Percentiles rank a stretch among this genome's conserved stretches.
These are phyloP conservation scores for Erythrocebus patas DNA, from an alignment of 2,113 vertebrate genomes.

Conservation along the genomic window DNA sequence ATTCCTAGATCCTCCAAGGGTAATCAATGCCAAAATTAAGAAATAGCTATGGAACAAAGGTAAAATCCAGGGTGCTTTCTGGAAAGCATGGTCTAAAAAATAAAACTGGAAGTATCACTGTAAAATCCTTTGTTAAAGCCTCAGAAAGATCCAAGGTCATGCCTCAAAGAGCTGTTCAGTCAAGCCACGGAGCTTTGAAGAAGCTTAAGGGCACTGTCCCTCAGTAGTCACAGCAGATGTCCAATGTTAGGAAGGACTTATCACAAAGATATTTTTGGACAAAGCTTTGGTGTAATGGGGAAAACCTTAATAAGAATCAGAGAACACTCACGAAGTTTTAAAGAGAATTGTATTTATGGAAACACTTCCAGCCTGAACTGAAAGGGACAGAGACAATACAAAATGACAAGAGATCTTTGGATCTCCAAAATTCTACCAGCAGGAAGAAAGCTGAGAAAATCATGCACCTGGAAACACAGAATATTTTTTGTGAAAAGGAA, in stretches of 20 bases:
- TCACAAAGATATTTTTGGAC: background rate
- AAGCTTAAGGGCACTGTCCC: background rate
- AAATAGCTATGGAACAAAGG: background rate
- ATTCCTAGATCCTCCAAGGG: background rate
- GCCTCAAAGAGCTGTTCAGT: background rate
- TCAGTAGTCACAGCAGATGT: background rate
- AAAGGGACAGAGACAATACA: background rate
- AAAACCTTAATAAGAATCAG: slow-evolving; percentile 15
- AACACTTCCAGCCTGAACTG: background rate
- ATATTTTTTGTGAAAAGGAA: background rate
- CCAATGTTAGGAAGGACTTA: background rate
- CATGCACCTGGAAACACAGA: background rate
- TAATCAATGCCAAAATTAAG: slow-evolving; percentile 14
- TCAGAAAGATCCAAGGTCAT: background rate
- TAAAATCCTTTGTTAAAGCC: background rate
- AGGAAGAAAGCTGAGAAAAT: background rate
- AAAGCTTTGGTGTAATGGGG: background rate
- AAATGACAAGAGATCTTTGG: background rate
- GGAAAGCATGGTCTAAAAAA: background rate
- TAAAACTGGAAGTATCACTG: background rate
- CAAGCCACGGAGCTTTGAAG: background rate
- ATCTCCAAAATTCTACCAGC: background rate
- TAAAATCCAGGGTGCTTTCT: background rate
- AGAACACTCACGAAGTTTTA: background rate
- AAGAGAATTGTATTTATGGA: background rate